Conservation (phyloP, 2,113 vertebrate species). For the Echinops telfairi region DNA sequence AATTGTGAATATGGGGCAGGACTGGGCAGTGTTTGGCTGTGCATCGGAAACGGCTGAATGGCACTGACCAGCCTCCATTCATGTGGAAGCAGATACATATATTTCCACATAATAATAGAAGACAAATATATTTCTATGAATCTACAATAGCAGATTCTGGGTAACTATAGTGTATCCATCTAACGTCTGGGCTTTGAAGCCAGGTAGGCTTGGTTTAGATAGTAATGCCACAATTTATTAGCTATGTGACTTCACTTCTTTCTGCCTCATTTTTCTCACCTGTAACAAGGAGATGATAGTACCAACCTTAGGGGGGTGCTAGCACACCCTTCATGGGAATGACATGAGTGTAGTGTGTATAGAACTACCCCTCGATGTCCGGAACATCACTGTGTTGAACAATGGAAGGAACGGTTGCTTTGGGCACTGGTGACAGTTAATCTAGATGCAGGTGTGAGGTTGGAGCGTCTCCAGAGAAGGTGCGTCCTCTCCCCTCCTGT, state of each 20-base stretch:
- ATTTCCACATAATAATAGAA: too few species aligned
- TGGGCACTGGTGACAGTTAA: not conserved
- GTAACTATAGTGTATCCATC: not conserved
- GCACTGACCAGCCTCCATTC: too few species aligned
- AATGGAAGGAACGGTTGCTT: not conserved
- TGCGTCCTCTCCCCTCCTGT: accelerated
- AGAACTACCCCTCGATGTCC: not conserved
- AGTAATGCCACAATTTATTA: not conserved
- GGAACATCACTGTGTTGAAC: not conserved
- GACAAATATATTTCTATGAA: not conserved
- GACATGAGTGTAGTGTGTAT: not conserved
- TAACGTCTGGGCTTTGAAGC: not conserved
- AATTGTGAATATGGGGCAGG: too few species aligned
- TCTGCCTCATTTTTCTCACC: not conserved
- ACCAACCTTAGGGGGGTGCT: not conserved
- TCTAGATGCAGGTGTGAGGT: not conserved
- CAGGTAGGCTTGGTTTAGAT: not conserved
- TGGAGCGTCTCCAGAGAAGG: not conserved
- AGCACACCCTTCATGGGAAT: not conserved
- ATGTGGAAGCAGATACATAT: too few species aligned
- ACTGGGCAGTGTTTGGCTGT: too few species aligned
- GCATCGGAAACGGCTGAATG: too few species aligned
- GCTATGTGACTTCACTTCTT: not conserved
- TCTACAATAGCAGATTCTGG: not conserved
- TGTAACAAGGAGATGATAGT: not conserved